Evolutionary conservation across 23 tunicate species (phyloP).

Genomic region (Clavelina lepadiformis): DNA sequence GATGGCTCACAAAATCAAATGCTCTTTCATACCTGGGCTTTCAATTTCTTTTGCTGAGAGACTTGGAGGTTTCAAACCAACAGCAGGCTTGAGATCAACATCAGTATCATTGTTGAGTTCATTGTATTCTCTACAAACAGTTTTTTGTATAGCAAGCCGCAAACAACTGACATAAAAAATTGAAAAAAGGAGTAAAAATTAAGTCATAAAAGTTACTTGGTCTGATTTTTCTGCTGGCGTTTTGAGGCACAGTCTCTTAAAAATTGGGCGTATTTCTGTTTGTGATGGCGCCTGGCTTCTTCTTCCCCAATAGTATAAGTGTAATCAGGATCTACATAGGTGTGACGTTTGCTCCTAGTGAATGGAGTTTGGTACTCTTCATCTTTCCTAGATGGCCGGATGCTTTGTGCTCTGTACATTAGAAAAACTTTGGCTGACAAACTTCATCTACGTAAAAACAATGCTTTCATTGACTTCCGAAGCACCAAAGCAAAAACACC

Average conservation of each 20-base stretch:
- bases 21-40: constrained; percentile 29
- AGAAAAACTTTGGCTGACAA: no score
- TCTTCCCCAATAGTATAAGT: constrained; percentile 60
- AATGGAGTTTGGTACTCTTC: constrained; percentile 52
- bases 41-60: constrained; percentile 51
- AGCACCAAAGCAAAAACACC: no score
- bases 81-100: constrained; percentile 62
- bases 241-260: constrained; percentile 25
- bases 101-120: constrained; percentile 49
- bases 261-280: constrained; percentile 42
- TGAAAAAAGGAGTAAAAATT: no score
- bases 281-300: constrained; percentile 10
- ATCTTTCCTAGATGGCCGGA: constrained; percentile 49
- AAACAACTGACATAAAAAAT: neutral
- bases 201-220: no score
- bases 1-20: no score
- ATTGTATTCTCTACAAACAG: constrained; percentile 69
- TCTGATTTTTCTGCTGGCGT: constrained; percentile 17
- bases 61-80: constrained; percentile 66
- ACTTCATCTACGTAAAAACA: no score
- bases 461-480: no score
- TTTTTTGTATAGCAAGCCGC: no score
- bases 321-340: constrained; percentile 67
- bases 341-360: constrained; percentile 46
- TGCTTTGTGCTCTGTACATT: constrained; percentile 60